A percentile compares a stretch with the other conserved stretches of the same genome.
These are phyloP conservation scores for Nephrotoma appendiculata DNA, from an alignment of 2,888 invertebrate genomes.

Conservation along the genomic window DNA sequence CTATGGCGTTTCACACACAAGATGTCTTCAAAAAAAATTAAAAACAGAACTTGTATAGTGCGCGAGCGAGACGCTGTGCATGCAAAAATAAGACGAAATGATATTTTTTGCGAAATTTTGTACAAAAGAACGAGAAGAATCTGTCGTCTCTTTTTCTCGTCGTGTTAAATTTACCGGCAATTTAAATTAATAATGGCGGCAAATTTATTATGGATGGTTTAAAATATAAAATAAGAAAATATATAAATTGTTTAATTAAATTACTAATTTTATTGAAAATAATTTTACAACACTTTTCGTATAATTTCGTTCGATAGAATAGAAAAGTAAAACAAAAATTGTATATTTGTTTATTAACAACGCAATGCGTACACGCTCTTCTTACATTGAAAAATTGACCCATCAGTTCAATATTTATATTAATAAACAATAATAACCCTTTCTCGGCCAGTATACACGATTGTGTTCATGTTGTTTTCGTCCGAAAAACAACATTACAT, in stretches of 20 bases:
- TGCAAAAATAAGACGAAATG: not conserved
- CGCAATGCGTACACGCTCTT: not conserved
- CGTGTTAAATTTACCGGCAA: not conserved
- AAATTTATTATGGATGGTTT: not conserved
- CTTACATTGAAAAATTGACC: not conserved
- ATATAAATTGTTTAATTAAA: not conserved
- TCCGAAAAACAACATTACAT: too few species aligned
- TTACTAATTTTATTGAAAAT: not conserved
- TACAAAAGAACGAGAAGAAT: not conserved
- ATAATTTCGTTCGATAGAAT: not conserved
- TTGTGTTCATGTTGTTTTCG: too few species aligned
- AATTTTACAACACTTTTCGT: not conserved
- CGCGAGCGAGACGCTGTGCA: not conserved
- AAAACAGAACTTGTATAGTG: not conserved
- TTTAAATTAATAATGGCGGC: not conserved
- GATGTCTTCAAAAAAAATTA: not conserved
- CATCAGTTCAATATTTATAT: too few species aligned
- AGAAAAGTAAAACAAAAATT: not conserved
- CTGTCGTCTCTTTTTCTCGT: not conserved
- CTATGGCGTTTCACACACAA: slow-evolving; percentile 13
- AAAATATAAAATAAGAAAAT: not conserved
- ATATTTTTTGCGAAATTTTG: not conserved
- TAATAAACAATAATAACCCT: too few species aligned
- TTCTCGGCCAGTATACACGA: too few species aligned
- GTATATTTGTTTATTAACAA: not conserved